These are phyloP conservation scores for Drosophila novamexicana DNA, from an alignment of 1,140 invertebrate genomes.

Conservation along the genomic window DNA sequence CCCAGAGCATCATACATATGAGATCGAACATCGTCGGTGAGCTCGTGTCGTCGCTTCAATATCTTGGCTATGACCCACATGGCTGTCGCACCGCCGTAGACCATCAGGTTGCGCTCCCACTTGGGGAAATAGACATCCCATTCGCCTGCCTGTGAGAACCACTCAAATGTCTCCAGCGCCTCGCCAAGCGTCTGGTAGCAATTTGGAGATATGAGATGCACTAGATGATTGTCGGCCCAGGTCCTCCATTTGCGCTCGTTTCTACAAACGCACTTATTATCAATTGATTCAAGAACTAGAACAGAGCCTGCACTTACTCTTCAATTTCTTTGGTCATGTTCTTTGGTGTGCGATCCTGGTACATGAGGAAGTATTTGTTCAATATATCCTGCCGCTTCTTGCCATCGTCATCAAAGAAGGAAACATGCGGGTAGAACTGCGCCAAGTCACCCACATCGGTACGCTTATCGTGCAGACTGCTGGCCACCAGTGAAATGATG, in stretches of 20 bases:
- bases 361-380: slow-evolving; percentile 98
- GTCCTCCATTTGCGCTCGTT: slow-evolving; percentile 97
- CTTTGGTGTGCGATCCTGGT: slow-evolving; percentile 86
- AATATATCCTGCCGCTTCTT: slow-evolving; percentile 91
- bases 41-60: slow-evolving; percentile 93
- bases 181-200: slow-evolving; percentile 95
- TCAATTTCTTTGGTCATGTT: slow-evolving; percentile 87
- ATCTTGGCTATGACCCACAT: slow-evolving; percentile 97
- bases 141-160: slow-evolving; percentile 95
- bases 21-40: slow-evolving; percentile 94
- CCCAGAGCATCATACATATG: slow-evolving; percentile 96
- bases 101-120: slow-evolving; percentile 93
- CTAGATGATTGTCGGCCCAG: slow-evolving; percentile 96
- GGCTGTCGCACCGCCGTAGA: slow-evolving; percentile 96
- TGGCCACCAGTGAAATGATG: slow-evolving; percentile 95
- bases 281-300: background rate
- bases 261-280: slow-evolving; percentile 85
- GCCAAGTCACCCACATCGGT: slow-evolving; percentile 89
- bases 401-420: slow-evolving; percentile 89
- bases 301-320: slow-evolving; percentile 85
- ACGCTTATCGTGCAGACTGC: slow-evolving; percentile 89
- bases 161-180: slow-evolving; percentile 94
- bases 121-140: slow-evolving; percentile 95
- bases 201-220: slow-evolving; percentile 98
- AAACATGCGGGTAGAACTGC: slow-evolving; percentile 92